Evolutionary conservation across 1,140 invertebrate species (phyloP).

Genomic region (Penaeus indicus): DNA sequence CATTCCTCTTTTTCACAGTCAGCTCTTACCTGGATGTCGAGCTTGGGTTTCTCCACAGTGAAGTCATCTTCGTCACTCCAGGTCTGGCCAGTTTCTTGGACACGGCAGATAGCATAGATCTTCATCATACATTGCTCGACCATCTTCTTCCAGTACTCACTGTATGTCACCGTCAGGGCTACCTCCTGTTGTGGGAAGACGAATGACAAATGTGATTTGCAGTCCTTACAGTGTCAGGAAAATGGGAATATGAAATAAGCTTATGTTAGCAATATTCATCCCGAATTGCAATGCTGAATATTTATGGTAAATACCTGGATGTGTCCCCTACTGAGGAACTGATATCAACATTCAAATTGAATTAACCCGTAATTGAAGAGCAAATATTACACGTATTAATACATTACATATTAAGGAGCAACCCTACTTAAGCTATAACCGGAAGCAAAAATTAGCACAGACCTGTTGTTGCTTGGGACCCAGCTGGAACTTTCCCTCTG

Average conservation of each 20-base stretch:
- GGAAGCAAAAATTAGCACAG: background rate
- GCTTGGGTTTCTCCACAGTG: conserved; percentile 68
- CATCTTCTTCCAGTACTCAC: conserved; percentile 69
- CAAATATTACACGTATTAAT: too few species aligned
- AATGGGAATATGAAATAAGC: too few species aligned
- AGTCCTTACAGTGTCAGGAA: too few species aligned
- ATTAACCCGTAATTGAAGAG: too few species aligned
- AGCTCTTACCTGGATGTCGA: conserved; percentile 69
- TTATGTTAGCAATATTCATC: too few species aligned
- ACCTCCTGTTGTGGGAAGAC: conserved; percentile 46
- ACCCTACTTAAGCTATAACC: background rate
- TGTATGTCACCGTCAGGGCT: conserved; percentile 65
- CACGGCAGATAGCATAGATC: conserved; percentile 68
- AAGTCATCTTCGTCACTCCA: conserved; percentile 70
- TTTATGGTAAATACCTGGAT: too few species aligned
- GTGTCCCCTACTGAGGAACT: too few species aligned
- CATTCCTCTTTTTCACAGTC: background rate
- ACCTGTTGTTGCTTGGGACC: conserved; percentile 68
- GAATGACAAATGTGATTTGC: too few species aligned
- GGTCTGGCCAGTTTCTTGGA: conserved; percentile 69
- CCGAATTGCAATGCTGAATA: too few species aligned
- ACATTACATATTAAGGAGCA: too few species aligned
- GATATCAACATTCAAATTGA: too few species aligned
- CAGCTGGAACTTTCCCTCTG: conserved; percentile 76
- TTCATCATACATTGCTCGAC: conserved; percentile 70